Conservation (phyloP, 2,113 vertebrate genomes). For the Phodopus roborovskii region DNA sequence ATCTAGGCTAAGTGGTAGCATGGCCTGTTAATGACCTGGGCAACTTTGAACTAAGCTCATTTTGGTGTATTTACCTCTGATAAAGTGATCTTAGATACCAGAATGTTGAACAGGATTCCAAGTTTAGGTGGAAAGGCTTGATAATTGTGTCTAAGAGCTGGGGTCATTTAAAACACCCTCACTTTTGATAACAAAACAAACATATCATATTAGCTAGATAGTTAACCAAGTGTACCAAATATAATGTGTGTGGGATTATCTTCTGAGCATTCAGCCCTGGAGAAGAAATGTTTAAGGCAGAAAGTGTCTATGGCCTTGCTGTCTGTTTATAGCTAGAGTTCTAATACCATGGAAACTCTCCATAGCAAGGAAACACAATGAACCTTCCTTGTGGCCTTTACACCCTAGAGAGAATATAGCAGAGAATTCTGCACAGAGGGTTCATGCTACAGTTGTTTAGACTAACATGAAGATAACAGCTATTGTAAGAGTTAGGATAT, state of each 20-base stretch:
- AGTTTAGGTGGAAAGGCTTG: neutral
- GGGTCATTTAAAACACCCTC: neutral
- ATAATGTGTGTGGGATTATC: neutral
- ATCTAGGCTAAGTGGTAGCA: neutral
- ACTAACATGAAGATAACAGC: neutral
- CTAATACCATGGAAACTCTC: neutral
- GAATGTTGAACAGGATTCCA: neutral
- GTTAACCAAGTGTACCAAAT: neutral
- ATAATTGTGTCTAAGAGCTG: conserved; percentile 11
- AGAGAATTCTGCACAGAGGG: neutral
- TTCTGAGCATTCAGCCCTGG: conserved; percentile 1
- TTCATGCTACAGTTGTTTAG: neutral
- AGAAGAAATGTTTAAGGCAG: neutral
- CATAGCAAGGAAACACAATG: neutral
- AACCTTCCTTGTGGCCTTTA: neutral
- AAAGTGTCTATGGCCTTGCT: neutral
- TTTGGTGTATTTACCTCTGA: neutral
- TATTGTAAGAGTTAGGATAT: neutral
- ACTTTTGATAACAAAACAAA: neutral
- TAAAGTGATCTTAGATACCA: neutral
- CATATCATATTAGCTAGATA: neutral
- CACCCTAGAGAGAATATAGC: neutral
- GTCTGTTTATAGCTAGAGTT: neutral
- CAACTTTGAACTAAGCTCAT: neutral
- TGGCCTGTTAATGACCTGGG: neutral